These are phyloP conservation scores for Theonella swinhoei DNA, from an alignment of 37 sponge, comb jelly and placozoan genomes.

Conservation along the genomic window DNA sequence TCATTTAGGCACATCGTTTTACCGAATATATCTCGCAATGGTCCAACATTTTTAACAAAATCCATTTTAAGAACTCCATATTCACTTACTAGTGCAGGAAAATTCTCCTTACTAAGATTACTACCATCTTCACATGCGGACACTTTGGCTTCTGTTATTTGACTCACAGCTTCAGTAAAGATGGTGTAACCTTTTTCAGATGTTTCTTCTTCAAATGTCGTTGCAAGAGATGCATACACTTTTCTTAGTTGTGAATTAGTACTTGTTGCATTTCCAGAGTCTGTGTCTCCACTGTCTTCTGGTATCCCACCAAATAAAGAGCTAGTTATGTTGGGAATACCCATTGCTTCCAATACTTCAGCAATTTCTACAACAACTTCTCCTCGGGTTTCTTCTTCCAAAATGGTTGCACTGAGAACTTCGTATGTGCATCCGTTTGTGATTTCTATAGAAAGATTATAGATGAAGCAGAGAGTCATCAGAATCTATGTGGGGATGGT, in stretches of 20 bases:
- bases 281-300: not conserved
- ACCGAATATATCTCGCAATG: slow-evolving; percentile 12
- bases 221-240: slow-evolving; percentile 2
- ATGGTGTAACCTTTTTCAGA: slow-evolving; percentile 5
- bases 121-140: slow-evolving; percentile 4
- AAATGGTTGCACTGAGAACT: not conserved
- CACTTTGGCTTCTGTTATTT: slow-evolving; percentile 18
- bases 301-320: not conserved
- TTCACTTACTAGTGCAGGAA: not conserved
- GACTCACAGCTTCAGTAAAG: slow-evolving; percentile 21
- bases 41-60: not conserved
- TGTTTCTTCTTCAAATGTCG: not conserved
- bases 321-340: not conserved
- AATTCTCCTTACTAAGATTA: not conserved
- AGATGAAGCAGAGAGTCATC: not conserved
- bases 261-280: not conserved
- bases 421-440: not conserved
- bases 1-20: slow-evolving; percentile 23
- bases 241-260: not conserved
- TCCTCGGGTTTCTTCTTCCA: not conserved
- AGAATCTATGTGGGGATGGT: no score
- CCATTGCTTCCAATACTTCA: not conserved
- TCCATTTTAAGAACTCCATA: not conserved
- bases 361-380: not conserved
- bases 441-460: not conserved